Conservation (phyloP, 1,140 invertebrate species). For the Kradibia gibbosae region DNA sequence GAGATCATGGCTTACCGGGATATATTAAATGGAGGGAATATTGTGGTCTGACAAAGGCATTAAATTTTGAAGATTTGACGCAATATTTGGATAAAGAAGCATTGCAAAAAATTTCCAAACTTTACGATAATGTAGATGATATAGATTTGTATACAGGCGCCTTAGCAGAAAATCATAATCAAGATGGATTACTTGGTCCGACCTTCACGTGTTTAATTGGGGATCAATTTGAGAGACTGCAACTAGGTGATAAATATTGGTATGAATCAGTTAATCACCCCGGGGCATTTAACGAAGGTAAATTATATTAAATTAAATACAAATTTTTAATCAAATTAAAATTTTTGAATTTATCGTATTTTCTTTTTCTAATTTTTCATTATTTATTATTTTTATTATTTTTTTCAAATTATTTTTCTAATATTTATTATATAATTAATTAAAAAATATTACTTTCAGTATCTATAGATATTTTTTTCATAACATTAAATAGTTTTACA, state of each 20-base stretch:
- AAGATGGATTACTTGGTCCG: slow-evolving; percentile 83
- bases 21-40: slow-evolving; percentile 84
- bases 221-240: slow-evolving; percentile 87
- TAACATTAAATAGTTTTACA: no score
- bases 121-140: slow-evolving; percentile 86
- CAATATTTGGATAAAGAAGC: slow-evolving; percentile 77
- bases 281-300: slow-evolving; percentile 81
- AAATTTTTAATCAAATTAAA: not conserved
- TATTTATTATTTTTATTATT: no score
- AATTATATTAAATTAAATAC: slow-evolving; percentile 35
- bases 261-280: slow-evolving; percentile 82
- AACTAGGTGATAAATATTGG: slow-evolving; percentile 88
- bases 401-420: no score
- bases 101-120: slow-evolving; percentile 75
- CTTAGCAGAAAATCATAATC: slow-evolving; percentile 81
- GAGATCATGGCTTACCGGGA: slow-evolving; percentile 89
- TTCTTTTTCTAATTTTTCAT: no score
- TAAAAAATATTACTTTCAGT: no score
- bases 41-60: slow-evolving; percentile 80
- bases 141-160: slow-evolving; percentile 91
- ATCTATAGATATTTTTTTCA: no score
- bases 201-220: slow-evolving; percentile 89
- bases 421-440: no score
- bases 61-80: slow-evolving; percentile 83
- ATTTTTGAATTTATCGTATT: no score